Percentiles rank a stretch among this genome's conserved stretches.
Evolutionary conservation across 2,797 vertebrate genomes (phyloP).

Genomic region (Triplophysa bombifrons): DNA sequence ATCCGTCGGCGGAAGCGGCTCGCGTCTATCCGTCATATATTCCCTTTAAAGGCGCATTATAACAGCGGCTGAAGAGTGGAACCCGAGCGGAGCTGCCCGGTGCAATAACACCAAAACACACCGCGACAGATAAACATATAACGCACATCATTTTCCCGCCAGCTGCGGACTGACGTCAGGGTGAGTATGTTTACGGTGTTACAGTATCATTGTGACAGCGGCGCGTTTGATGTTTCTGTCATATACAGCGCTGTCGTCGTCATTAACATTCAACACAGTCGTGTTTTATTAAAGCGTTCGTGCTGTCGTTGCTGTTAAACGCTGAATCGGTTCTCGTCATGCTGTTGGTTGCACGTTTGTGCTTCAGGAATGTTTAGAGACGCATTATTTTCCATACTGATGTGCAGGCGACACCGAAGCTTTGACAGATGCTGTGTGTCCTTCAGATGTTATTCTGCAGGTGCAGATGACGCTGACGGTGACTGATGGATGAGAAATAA

Average conservation of each 20-base stretch:
- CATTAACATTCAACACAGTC: too few relatives aligned
- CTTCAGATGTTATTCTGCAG: neutral
- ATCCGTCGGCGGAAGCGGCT: conserved; percentile 72
- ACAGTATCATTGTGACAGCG: neutral
- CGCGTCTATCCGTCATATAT: conserved; percentile 70
- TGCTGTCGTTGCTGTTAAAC: too few relatives aligned
- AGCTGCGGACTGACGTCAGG: conserved; percentile 10
- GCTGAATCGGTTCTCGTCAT: neutral
- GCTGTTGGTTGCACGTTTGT: neutral
- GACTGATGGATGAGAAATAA: neutral
- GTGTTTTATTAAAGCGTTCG: too few relatives aligned
- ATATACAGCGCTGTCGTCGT: too few relatives aligned
- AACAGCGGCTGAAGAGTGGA: conserved; percentile 65
- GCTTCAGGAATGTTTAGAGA: neutral
- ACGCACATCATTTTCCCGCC: neutral
- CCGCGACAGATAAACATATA: neutral
- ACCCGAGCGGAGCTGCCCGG: conserved; percentile 58
- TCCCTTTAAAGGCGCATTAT: conserved; percentile 80
- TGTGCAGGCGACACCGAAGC: neutral
- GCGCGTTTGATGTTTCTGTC: neutral
- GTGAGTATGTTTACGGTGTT: conserved; percentile 29
- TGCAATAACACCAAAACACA: conserved; percentile 57
- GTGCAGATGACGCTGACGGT: conserved; percentile 1
- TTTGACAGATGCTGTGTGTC: neutral
- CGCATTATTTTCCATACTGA: neutral